Conservation (phyloP, 1,140 invertebrate genomes). For the Proales similis region DNA sequence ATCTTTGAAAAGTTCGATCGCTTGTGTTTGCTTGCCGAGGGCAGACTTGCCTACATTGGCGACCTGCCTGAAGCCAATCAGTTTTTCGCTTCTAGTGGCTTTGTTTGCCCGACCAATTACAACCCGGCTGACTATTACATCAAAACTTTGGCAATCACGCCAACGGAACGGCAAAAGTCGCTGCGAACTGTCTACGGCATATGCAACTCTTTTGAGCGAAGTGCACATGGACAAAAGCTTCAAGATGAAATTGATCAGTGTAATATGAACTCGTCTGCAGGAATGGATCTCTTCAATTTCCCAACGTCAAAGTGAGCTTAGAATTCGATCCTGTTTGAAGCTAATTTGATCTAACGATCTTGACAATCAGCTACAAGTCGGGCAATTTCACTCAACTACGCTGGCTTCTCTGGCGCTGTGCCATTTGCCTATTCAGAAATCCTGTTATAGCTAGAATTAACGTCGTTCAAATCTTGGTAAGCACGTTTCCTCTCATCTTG, state of each 20-base stretch:
- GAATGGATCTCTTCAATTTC: not conserved
- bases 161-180: constrained; percentile 66
- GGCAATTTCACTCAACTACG: constrained; percentile 1
- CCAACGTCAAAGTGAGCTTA: not conserved
- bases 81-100: constrained; percentile 65
- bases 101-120: constrained; percentile 64
- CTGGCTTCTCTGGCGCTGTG: constrained; percentile 34
- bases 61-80: constrained; percentile 66
- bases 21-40: constrained; percentile 80
- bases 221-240: not conserved
- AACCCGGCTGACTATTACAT: constrained; percentile 93
- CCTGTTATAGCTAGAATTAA: constrained; percentile 68
- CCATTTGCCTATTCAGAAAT: not conserved
- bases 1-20: constrained; percentile 82
- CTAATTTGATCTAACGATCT: not conserved
- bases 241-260: not conserved
- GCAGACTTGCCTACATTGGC: constrained; percentile 81
- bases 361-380: constrained; percentile 15
- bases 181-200: constrained; percentile 17
- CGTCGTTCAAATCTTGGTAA: constrained; percentile 73
- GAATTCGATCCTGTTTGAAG: too few species aligned
- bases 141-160: constrained; percentile 75
- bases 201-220: constrained; percentile 5
- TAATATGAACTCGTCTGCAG: constrained; percentile 39
- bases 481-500: not conserved